These are phyloP conservation scores for Calliopsis andreniformis DNA, from an alignment of 1,140 invertebrate genomes.

Conservation along the genomic window DNA sequence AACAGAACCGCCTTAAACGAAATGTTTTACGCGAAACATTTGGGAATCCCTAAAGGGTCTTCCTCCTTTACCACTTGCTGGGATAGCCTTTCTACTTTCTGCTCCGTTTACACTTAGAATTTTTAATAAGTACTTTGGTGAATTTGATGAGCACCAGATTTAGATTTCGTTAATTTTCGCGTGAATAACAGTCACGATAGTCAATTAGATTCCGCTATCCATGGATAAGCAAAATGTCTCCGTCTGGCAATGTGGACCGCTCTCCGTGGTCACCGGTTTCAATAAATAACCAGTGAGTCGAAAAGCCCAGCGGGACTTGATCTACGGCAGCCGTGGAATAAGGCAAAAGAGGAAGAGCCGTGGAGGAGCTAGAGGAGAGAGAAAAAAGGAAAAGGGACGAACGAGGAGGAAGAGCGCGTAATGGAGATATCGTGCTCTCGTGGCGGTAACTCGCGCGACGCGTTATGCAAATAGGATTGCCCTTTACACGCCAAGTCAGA, in stretches of 20 bases:
- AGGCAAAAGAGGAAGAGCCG: conserved; percentile 3
- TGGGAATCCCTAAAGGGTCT: too few relatives aligned
- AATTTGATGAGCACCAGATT: too few relatives aligned
- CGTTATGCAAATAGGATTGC: conserved; percentile 78
- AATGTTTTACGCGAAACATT: not conserved
- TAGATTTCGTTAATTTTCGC: too few relatives aligned
- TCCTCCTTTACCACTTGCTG: too few relatives aligned
- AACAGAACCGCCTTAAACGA: conserved; percentile 22
- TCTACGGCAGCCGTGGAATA: conserved; percentile 63
- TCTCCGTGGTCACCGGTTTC: conserved; percentile 57
- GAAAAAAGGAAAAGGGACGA: conserved; percentile 21
- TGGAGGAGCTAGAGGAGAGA: not conserved
- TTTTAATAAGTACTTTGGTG: too few relatives aligned
- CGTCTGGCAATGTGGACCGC: conserved; percentile 37
- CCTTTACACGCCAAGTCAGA: conserved; percentile 69
- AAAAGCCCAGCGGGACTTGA: conserved; percentile 67
- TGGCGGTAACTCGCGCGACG: conserved; percentile 64
- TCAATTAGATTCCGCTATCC: not conserved
- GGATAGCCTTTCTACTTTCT: too few relatives aligned
- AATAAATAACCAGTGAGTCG: conserved; percentile 76
- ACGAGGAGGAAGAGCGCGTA: conserved; percentile 57
- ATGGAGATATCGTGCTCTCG: conserved; percentile 75
- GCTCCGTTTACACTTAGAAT: too few relatives aligned
- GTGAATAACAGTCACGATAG: too few relatives aligned
- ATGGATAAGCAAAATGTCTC: not conserved